Base-by-base conservation (phyloP, 2,113 vertebrate species). In the Serinus canaria region DNA sequence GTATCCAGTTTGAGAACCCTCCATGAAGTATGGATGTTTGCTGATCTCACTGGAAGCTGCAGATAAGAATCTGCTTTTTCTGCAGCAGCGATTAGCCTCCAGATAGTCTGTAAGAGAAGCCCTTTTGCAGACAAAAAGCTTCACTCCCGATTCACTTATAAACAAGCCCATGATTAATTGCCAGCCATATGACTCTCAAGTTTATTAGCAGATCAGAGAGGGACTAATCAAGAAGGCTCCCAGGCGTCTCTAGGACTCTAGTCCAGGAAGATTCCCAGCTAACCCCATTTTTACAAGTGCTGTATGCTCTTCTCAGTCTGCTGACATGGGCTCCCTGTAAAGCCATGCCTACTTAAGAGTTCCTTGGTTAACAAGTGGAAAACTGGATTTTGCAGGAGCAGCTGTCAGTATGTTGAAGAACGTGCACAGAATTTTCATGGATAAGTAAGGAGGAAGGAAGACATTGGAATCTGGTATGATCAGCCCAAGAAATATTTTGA, bases 1-100 rank as follows among this genome's bases (percentile, higher is more conserved):
- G 39, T 35, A 77, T 86, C 60, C 88, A 80, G 2, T 87, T 15
- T 64, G 79, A 75, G 76, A 89, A 60, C 86, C 41, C 58, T 87
- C 10, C 58, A 8, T 47, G 67, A 86, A 88, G 60, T 77, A 37
- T 55, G 84, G 68, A 49, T 93, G 68, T 83, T 92, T 93, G 64
- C 56, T 46, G 47, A 47, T 84, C 73, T 82, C 64, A 46, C 62
- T 90, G 64, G 49, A 82, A 79, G 86, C 69, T 75, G 49, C 49
- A 90, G 93, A 96, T 94, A 92, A 83, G 52, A 90, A 93, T 93
- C 93, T 94, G 76, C 76, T 74, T 87, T 83, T 80, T 81, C 56
- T 93, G 79, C 85, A 81, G 5, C 46, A 90, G 47, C 10, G 11
- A 62, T 75, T 82, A 81, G 37, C 66, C 88, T 92, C 90, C 31